Evolutionary conservation across 2,113 vertebrate species (phyloP).

Genomic region (Hemibates koningsi): DNA sequence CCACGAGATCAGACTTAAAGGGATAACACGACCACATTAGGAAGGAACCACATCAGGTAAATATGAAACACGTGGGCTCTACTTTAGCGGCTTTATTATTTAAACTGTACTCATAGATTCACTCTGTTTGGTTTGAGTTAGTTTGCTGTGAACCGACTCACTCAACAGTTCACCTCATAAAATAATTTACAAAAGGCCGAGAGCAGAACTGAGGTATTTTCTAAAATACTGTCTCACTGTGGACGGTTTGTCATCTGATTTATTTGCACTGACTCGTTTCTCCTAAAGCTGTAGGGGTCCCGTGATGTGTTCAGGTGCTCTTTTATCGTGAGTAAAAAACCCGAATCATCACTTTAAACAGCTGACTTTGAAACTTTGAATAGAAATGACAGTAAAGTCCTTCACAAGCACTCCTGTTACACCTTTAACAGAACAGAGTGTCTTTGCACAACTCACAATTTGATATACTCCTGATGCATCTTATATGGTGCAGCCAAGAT

Average conservation of each 20-base stretch:
- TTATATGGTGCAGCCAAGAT: background rate
- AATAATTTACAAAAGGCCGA: background rate
- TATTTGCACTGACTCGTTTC: background rate
- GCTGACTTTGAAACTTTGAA: background rate
- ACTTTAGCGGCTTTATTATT: background rate
- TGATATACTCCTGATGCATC: background rate
- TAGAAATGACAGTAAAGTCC: background rate
- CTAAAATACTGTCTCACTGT: background rate
- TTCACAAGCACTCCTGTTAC: background rate
- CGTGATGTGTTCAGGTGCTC: background rate
- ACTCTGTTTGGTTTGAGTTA: background rate
- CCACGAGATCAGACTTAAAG: background rate
- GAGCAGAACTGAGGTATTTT: background rate
- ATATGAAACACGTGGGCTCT: accelerated
- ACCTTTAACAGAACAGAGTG: background rate
- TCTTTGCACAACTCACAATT: accelerated
- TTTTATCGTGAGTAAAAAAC: background rate
- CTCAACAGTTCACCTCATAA: background rate
- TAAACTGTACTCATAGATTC: background rate
- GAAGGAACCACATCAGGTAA: background rate
- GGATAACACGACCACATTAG: background rate
- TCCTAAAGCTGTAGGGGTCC: background rate
- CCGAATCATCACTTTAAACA: background rate
- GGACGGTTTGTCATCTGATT: background rate
- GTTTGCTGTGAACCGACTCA: background rate